These are phyloP conservation scores for Amblyraja radiata DNA, from an alignment of 2,797 vertebrate genomes.

Conservation along the genomic window DNA sequence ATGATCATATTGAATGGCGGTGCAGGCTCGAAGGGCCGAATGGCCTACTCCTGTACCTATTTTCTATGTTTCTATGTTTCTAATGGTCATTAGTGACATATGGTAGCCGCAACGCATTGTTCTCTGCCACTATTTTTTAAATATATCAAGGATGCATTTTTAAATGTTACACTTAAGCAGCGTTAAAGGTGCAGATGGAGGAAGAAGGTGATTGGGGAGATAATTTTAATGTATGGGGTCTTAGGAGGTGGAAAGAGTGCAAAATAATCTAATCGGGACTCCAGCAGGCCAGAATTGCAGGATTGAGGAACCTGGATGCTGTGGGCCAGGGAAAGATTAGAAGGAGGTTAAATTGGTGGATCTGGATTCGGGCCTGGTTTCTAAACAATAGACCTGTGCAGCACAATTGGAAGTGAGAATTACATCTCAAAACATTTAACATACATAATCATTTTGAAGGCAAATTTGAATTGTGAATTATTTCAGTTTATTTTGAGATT, in stretches of 20 bases:
- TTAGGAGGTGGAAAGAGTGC: no score
- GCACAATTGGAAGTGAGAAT: background rate
- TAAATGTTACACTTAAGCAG: background rate
- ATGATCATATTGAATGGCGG: no score
- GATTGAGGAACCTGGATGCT: background rate
- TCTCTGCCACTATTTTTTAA: no score
- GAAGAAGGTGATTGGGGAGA: background rate
- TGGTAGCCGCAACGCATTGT: no score
- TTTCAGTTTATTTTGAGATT: slow-evolving; percentile 1
- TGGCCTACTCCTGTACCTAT: no score
- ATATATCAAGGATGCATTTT: no score
- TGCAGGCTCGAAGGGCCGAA: no score
- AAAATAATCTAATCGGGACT: background rate
- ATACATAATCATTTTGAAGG: background rate
- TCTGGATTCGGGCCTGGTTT: background rate
- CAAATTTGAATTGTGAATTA: background rate
- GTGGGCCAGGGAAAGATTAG: no score
- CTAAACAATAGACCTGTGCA: background rate
- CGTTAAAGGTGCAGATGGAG: background rate
- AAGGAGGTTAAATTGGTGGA: background rate
- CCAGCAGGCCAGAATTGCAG: background rate
- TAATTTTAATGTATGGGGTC: background rate
- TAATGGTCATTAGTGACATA: no score
- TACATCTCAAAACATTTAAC: background rate
- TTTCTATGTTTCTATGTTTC: no score